These are phyloP conservation scores for Lota lota DNA, from an alignment of 2,113 vertebrate species.

Conservation along the genomic window DNA sequence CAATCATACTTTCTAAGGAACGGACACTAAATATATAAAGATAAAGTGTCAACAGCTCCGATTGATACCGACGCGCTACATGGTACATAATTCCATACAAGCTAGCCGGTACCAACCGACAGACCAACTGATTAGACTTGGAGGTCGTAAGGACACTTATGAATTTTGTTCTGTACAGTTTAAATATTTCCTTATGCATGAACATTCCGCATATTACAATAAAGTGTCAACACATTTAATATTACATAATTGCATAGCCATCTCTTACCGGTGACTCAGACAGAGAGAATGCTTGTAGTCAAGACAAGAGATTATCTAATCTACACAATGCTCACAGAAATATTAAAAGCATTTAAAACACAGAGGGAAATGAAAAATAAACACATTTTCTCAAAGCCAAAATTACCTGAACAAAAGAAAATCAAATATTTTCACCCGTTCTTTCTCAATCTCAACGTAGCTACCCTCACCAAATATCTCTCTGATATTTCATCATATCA, in stretches of 20 bases:
- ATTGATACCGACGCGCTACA: conserved; percentile 35
- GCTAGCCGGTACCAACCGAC: conserved; percentile 38
- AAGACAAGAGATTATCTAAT: conserved; percentile 32
- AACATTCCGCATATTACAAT: conserved; percentile 55
- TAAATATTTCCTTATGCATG: conserved; percentile 67
- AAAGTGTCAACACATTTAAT: conserved; percentile 75
- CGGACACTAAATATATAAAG: conserved; percentile 14
- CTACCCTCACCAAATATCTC: not conserved
- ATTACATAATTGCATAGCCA: conserved; percentile 70
- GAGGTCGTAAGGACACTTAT: conserved; percentile 46
- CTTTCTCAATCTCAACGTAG: not conserved
- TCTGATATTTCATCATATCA: not conserved
- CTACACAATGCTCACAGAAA: conserved; percentile 8
- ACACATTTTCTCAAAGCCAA: not conserved
- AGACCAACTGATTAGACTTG: conserved; percentile 15
- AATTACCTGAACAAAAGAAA: not conserved
- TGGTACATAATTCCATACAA: conserved; percentile 32
- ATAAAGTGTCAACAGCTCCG: conserved; percentile 23
- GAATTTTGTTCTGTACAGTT: conserved; percentile 57
- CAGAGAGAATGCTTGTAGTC: conserved; percentile 13
- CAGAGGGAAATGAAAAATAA: not conserved
- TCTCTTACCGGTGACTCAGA: conserved; percentile 27
- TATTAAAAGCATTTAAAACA: conserved; percentile 2
- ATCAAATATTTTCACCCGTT: too few species aligned
- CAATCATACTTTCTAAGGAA: conserved; percentile 16